These are phyloP conservation scores for Butorides virescens DNA, from an alignment of 2,113 vertebrate genomes.

Conservation along the genomic window DNA sequence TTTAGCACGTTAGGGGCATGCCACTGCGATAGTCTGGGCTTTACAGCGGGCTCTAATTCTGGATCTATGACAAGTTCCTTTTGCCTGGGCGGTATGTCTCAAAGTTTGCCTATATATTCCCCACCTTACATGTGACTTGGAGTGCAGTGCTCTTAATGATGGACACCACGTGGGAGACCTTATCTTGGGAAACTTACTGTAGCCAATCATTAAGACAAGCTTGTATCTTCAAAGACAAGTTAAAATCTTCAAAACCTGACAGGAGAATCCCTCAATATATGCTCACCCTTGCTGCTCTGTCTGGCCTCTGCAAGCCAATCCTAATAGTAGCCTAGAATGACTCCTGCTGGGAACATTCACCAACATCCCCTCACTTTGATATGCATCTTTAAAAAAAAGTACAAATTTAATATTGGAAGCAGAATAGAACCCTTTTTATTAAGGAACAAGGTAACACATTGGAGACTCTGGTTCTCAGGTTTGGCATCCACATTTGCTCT, in stretches of 20 bases:
- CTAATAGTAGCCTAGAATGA: neutral
- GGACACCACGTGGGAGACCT: neutral
- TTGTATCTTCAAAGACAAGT: neutral
- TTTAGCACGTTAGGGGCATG: neutral
- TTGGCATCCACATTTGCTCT: neutral
- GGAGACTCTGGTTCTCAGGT: neutral
- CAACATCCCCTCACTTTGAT: neutral
- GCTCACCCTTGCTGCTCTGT: neutral
- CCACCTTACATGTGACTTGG: too few species aligned
- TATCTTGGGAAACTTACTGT: neutral
- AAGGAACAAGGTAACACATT: accelerated
- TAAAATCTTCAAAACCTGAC: neutral
- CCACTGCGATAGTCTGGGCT: neutral
- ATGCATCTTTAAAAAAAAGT: neutral
- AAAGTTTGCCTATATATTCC: neutral
- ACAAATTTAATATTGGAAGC: neutral
- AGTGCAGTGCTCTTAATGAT: neutral
- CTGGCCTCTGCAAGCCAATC: neutral
- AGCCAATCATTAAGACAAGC: neutral
- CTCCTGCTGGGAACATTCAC: neutral
- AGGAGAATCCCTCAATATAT: neutral
- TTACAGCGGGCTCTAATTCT: neutral
- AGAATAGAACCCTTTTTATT: neutral
- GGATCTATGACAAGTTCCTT: neutral
- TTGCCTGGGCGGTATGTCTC: neutral